A percentile compares a stretch with the other conserved stretches of the same genome.
phyloP scores from a whole-genome alignment of 2,113 vertebrate species.

The Pagrus major region DNA sequence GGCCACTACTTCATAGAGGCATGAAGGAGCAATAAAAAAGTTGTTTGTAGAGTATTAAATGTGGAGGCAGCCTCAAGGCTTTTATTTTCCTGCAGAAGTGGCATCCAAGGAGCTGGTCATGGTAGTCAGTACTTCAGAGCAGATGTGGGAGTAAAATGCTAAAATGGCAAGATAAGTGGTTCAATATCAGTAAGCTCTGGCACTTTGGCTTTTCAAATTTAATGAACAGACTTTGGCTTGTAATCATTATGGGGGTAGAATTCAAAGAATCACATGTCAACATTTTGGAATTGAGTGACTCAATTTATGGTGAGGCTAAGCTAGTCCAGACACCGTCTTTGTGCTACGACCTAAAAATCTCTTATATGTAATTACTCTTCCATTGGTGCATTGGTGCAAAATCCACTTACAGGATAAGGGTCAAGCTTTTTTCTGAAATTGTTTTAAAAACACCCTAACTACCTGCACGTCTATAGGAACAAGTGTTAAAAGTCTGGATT shows the following conservation, averaged over 20 bases:
- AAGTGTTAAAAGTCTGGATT: not conserved
- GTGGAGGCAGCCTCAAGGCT: not conserved
- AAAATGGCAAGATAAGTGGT: not conserved
- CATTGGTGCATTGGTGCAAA: not conserved
- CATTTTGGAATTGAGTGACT: not conserved
- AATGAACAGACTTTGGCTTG: not conserved
- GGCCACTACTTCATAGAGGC: conserved; percentile 16
- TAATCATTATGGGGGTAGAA: not conserved
- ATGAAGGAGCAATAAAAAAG: conserved; percentile 50
- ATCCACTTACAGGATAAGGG: not conserved
- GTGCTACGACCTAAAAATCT: too few species aligned
- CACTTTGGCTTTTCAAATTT: not conserved
- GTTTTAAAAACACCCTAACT: not conserved
- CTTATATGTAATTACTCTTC: too few species aligned
- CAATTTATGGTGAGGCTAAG: not conserved
- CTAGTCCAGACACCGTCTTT: too few species aligned
- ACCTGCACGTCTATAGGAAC: not conserved
- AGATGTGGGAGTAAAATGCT: not conserved
- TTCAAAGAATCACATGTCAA: not conserved
- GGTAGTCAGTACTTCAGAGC: not conserved
- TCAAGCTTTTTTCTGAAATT: not conserved
- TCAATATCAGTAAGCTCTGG: not conserved
- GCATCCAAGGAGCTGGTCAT: not conserved
- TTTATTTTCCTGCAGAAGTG: conserved; percentile 16
- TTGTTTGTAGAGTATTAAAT: conserved; percentile 49